Conservation (phyloP, 2,888 invertebrate species). For the Syrista parreyssii region DNA sequence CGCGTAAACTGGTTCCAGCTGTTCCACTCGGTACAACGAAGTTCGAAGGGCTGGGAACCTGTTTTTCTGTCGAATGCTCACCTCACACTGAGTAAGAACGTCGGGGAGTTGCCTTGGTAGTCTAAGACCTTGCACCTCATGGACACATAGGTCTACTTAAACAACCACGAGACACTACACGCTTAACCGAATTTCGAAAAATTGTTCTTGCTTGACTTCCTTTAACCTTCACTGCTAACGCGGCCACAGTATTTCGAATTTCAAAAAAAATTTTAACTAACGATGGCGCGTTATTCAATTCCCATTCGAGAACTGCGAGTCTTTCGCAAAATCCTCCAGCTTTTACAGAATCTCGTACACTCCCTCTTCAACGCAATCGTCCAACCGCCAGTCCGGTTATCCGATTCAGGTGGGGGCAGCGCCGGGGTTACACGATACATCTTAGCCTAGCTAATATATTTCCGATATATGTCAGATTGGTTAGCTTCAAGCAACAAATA, state of each 20-base stretch:
- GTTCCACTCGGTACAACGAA: background rate
- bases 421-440: background rate
- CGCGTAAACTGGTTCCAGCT: background rate
- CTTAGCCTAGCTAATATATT: background rate
- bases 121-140: conserved; percentile 64
- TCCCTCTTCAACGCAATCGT: conserved; percentile 32
- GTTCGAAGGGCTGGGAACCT: conserved; percentile 23
- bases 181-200: background rate
- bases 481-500: background rate
- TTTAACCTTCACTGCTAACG: background rate
- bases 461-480: background rate
- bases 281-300: background rate
- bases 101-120: conserved; percentile 63
- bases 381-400: background rate
- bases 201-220: background rate
- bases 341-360: conserved; percentile 45
- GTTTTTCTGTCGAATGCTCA: conserved; percentile 37
- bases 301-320: conserved; percentile 41
- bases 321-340: conserved; percentile 33
- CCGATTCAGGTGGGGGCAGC: conserved; percentile 1
- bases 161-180: conserved; percentile 16
- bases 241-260: background rate
- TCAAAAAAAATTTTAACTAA: background rate
- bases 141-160: conserved; percentile 56
- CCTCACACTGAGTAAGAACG: conserved; percentile 62